A percentile compares a stretch with the other conserved stretches of the same genome.
These are phyloP conservation scores for Magallana ariakensis DNA, from an alignment of 1,140 invertebrate genomes.

Conservation along the genomic window DNA sequence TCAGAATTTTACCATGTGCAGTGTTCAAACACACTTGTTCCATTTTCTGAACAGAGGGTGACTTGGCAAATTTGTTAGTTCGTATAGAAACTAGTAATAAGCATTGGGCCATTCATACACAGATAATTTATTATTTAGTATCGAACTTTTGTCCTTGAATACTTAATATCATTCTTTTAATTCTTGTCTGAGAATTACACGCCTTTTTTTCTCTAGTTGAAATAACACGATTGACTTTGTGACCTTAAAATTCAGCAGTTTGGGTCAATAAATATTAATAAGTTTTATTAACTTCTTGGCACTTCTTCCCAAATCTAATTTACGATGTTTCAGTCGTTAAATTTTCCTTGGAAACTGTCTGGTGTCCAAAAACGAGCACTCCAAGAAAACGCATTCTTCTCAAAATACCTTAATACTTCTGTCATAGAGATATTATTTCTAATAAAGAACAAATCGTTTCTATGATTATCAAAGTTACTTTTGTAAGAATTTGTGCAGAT, in stretches of 20 bases:
- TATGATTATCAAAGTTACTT: too few relatives aligned
- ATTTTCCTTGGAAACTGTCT: too few relatives aligned
- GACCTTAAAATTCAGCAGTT: background rate
- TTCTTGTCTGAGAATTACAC: background rate
- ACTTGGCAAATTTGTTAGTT: background rate
- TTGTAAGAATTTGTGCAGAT: too few relatives aligned
- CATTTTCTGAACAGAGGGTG: background rate
- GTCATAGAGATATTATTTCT: too few relatives aligned
- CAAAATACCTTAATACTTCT: too few relatives aligned
- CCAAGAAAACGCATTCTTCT: too few relatives aligned
- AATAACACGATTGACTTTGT: background rate
- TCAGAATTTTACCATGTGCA: background rate
- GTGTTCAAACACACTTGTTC: background rate
- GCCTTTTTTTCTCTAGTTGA: background rate
- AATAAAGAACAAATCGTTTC: too few relatives aligned
- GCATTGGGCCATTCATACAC: background rate
- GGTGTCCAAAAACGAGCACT: too few relatives aligned
- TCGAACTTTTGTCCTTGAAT: conserved; percentile 21
- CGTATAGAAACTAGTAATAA: background rate
- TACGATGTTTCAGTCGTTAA: too few relatives aligned
- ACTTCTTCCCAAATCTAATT: too few relatives aligned
- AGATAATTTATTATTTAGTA: background rate
- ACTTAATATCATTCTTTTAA: background rate
- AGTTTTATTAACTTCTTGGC: too few relatives aligned
- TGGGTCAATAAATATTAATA: too few relatives aligned